Conservation (phyloP, 2,888 invertebrate genomes). For the Disparrhopalites patrizii region DNA sequence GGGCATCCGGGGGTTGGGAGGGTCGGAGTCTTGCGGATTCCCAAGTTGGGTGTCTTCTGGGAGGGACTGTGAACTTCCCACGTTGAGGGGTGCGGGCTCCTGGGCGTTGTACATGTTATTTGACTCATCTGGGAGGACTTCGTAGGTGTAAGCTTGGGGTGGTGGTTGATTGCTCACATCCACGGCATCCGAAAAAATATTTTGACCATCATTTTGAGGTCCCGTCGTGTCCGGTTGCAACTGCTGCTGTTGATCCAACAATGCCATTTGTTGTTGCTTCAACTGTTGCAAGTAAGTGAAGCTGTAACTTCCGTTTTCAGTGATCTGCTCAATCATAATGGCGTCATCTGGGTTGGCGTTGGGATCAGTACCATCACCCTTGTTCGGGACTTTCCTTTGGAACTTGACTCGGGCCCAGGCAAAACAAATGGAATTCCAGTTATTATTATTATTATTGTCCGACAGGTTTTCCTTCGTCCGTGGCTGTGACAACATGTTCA, state of each 20-base stretch:
- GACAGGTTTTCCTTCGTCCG: neutral
- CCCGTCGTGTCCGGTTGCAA: neutral
- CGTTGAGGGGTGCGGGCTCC: neutral
- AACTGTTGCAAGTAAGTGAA: constrained; percentile 14
- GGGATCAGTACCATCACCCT: neutral
- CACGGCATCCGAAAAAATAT: neutral
- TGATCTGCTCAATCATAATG: neutral
- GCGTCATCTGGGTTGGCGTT: neutral
- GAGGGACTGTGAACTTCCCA: constrained; percentile 2
- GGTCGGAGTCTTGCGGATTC: neutral
- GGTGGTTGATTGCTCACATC: neutral
- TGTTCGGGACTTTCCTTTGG: neutral
- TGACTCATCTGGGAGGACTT: neutral
- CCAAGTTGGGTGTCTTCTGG: neutral
- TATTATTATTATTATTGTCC: neutral
- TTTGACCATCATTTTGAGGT: neutral
- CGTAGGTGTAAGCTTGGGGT: neutral
- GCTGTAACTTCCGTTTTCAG: constrained; percentile 7
- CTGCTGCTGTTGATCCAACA: neutral
- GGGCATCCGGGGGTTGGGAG: neutral
- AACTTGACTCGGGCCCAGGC: neutral
- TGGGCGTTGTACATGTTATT: neutral
- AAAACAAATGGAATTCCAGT: neutral
- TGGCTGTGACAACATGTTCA: neutral
- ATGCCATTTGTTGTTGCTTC: neutral